Percentiles rank a stretch among this genome's conserved stretches.
Evolutionary conservation across 2,888 invertebrate species (phyloP).

Genomic region (Gari tellinella): DNA sequence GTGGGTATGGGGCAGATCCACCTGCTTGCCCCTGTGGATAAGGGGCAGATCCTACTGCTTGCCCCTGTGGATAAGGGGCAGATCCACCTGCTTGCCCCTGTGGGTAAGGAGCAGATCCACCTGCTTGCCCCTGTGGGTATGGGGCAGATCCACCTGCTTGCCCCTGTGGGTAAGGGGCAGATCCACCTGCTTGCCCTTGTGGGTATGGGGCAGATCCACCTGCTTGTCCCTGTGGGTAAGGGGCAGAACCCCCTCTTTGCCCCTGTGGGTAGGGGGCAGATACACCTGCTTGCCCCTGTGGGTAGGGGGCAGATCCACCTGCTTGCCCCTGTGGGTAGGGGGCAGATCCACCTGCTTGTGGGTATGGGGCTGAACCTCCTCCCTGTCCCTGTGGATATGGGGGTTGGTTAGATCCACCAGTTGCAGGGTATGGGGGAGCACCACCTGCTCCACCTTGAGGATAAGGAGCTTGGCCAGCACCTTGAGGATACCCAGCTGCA

Average conservation of each 20-base stretch:
- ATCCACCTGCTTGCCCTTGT: conserved; percentile 11
- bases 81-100: no score
- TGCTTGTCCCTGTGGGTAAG: conserved; percentile 12
- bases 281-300: no score
- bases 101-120: background rate
- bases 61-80: conserved; percentile 1
- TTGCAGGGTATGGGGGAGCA: background rate
- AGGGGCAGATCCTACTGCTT: no score
- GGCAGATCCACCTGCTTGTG: background rate
- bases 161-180: background rate
- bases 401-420: conserved; percentile 4
- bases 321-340: conserved; percentile 4
- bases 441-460: background rate
- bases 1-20: background rate
- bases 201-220: background rate
- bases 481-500: conserved; percentile 13
- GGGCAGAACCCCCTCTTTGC: background rate
- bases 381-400: background rate
- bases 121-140: background rate
- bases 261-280: conserved; percentile 1
- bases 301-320: conserved; percentile 3
- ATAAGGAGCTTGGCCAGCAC: conserved; percentile 16
- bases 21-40: no score
- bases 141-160: no score
- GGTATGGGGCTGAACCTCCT: conserved; percentile 10